Base-by-base conservation (phyloP, 2,888 invertebrate species). In the Hedya salicella region DNA sequence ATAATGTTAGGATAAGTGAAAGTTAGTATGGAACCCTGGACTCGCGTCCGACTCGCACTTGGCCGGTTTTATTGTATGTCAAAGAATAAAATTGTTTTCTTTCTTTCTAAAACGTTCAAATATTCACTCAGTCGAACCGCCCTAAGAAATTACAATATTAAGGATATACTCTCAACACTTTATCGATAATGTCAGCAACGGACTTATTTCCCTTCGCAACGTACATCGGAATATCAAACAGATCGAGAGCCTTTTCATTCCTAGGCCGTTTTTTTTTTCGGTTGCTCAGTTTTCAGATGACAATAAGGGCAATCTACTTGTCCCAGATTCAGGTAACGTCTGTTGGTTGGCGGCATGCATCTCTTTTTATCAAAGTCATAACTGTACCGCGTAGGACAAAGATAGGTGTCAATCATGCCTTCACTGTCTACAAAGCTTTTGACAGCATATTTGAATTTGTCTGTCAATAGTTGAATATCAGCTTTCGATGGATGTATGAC, bases 161-260 rank as follows among this genome's bases (percentile, higher is more conserved):
- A 1, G 0, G n/a, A 57, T 44, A 57, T 46, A 57, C 13, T 32
- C 32, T 46, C 44, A 57, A 13, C 13, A 57, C 17, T 11, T 46
- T 44, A 2, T 57, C 9, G 19, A 57, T 57, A n/a, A 57, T 16
- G 13, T 46, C 17, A 1, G 6, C 32, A 3, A 46, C 8, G 8
- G 57, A 44, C 1, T 32, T 46, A 1, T 57, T 46, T 13, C 17
- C 13, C 4, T 44, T 32, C 14, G 57, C 44, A 16, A 46, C n/a
- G 16, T 57, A 57, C 32, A 32, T 3, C 2, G 57, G 57, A 5
- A 57, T 32, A 30, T 46, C n/a, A 32, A 57, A 57, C n/a, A 57
- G 19, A 17, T 57, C 57, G 17, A 57, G 32, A 3, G 1, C 16
- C 1, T 32, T 14, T 2, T 8, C 19, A 36, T 8, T 11, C 25